A percentile compares a stretch with the other conserved stretches of the same genome.
phyloP scores from a whole-genome alignment of 2,113 vertebrate species.

The Corythaixoides concolor region DNA sequence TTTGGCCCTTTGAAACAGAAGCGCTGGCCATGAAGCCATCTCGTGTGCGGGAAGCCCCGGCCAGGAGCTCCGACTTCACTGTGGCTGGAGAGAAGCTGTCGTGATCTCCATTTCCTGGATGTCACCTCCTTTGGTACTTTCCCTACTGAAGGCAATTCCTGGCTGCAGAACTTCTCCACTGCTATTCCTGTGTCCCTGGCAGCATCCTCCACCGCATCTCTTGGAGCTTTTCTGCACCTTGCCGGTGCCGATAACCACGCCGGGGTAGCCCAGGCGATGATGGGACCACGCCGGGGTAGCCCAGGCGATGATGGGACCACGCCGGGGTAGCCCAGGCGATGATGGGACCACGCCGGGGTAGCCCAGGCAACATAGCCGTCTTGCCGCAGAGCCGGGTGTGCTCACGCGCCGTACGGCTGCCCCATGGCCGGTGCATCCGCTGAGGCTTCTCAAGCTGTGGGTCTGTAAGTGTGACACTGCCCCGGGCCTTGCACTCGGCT shows the following conservation, averaged over 20 bases:
- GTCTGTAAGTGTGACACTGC: not conserved
- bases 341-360: no score
- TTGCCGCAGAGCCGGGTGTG: not conserved
- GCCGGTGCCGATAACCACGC: not conserved
- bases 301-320: no score
- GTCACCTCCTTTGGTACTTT: no score
- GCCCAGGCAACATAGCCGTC: no score
- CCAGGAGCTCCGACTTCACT: not conserved
- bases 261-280: no score
- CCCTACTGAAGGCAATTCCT: not conserved
- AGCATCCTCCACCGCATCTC: not conserved
- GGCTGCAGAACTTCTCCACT: not conserved
- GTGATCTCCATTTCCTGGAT: not conserved
- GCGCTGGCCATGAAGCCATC: fast-evolving
- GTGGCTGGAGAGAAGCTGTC: not conserved
- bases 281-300: no score
- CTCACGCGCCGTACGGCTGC: not conserved
- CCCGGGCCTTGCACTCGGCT: not conserved
- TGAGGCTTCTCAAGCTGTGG: not conserved
- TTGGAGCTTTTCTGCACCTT: not conserved
- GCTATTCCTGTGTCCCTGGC: not conserved
- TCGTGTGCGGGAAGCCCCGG: fast-evolving
- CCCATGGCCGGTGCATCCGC: not conserved
- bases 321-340: no score
- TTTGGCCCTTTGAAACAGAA: not conserved